Conservation (phyloP, 35 echinoderm and acorn worm genomes). For the Stichopus chloronotus region DNA sequence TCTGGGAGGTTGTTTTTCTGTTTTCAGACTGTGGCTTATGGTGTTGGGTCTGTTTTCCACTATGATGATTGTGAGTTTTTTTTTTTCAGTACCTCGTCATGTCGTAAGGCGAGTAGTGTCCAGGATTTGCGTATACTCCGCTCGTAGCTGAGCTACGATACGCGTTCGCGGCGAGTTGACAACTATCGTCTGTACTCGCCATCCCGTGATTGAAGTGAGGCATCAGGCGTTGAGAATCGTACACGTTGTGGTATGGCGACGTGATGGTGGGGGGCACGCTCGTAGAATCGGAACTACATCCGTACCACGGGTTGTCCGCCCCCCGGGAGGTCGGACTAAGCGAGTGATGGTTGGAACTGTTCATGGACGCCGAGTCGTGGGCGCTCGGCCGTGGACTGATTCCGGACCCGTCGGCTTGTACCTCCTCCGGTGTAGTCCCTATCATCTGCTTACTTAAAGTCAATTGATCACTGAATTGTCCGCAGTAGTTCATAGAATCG, state of each 20-base stretch:
- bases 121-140: slow-evolving; percentile 75
- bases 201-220: slow-evolving; percentile 72
- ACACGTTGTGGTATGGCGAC: slow-evolving; percentile 75
- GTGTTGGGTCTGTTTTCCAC: not conserved
- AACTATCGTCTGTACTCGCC: slow-evolving; percentile 71
- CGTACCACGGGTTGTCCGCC: slow-evolving; percentile 76
- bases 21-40: not conserved
- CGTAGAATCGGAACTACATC: slow-evolving; percentile 57
- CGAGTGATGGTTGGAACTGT: slow-evolving; percentile 66
- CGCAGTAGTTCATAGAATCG: slow-evolving; percentile 67
- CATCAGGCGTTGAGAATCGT: slow-evolving; percentile 78
- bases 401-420: slow-evolving; percentile 75
- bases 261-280: slow-evolving; percentile 50
- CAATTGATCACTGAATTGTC: slow-evolving; percentile 76
- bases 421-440: slow-evolving; percentile 93
- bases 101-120: slow-evolving; percentile 81
- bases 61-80: not conserved
- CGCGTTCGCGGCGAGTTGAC: slow-evolving; percentile 66
- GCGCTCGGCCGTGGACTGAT: slow-evolving; percentile 87
- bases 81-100: slow-evolving; percentile 43
- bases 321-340: slow-evolving; percentile 69
- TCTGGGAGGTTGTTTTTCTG: not conserved
- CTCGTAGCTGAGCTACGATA: slow-evolving; percentile 71
- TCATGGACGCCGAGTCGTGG: slow-evolving; percentile 74
- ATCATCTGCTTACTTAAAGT: slow-evolving; percentile 97